phyloP scores from a whole-genome alignment of 2,888 invertebrate genomes.

The Rutpela maculata region DNA sequence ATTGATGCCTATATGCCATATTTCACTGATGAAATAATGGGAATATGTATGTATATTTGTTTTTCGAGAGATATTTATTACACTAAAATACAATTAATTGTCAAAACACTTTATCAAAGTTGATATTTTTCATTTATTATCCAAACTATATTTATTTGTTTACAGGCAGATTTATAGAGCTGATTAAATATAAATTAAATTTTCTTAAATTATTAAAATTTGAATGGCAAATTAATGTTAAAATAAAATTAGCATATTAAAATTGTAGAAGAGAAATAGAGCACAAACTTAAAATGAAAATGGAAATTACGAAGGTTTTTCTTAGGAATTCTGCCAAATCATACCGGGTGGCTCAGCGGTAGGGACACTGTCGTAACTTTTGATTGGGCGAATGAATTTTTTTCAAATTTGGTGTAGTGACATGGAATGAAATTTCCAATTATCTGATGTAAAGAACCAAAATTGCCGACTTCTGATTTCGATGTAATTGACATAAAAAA shows the following conservation, averaged over 20 bases:
- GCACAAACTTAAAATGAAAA: not conserved
- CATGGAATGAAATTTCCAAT: too few species aligned
- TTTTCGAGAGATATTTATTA: slow-evolving; percentile 11
- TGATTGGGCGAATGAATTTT: too few species aligned
- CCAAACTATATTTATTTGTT: slow-evolving; percentile 12
- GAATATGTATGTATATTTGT: slow-evolving; percentile 4
- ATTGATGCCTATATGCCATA: not conserved
- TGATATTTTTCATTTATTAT: slow-evolving; percentile 13
- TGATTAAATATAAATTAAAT: slow-evolving; percentile 16
- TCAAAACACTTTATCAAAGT: not conserved
- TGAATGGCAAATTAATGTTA: not conserved
- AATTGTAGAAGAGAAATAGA: not conserved
- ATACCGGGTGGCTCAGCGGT: too few species aligned
- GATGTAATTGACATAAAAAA: too few species aligned
- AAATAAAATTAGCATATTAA: slow-evolving; percentile 4
- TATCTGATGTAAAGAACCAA: too few species aligned
- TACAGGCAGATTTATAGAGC: slow-evolving; percentile 3
- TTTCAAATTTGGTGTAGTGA: too few species aligned
- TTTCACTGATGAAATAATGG: slow-evolving; percentile 9
- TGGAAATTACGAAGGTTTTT: not conserved
- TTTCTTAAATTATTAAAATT: not conserved
- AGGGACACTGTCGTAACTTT: too few species aligned
- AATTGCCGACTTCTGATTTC: too few species aligned
- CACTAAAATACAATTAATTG: slow-evolving; percentile 12
- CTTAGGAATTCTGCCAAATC: not conserved